Percentiles rank a stretch among this genome's conserved stretches.
Conservation (phyloP, 2,113 vertebrate species). For the Pao palembangensis region DNA sequence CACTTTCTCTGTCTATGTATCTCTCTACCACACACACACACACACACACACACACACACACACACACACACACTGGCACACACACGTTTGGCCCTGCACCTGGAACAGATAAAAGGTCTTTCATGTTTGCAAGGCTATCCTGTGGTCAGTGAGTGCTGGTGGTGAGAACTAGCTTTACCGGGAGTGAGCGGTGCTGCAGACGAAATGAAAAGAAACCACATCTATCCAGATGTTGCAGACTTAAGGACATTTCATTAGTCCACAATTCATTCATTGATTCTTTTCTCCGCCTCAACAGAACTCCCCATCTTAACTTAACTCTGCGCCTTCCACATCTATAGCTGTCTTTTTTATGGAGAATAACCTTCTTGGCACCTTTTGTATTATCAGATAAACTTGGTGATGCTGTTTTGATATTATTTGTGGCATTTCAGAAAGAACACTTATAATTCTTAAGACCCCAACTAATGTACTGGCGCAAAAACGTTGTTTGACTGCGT, state of each 20-base stretch:
- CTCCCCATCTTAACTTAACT: constrained; percentile 11
- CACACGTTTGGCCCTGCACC: constrained; percentile 68
- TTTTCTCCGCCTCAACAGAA: constrained; percentile 21
- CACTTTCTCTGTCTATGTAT: constrained; percentile 23
- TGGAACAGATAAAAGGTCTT: constrained; percentile 79
- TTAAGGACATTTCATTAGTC: constrained; percentile 59
- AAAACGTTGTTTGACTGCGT: no score
- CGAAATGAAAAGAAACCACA: constrained; percentile 68
- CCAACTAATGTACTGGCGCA: neutral
- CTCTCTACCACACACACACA: constrained; percentile 7
- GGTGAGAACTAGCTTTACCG: constrained; percentile 72
- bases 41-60: no score
- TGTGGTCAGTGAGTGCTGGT: constrained; percentile 73
- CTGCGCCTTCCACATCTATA: no score
- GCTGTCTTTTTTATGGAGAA: constrained; percentile 41
- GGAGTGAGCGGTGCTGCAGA: constrained; percentile 58
- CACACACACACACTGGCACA: constrained; percentile 35
- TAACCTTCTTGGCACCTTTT: constrained; percentile 41
- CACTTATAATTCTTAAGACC: constrained; percentile 18
- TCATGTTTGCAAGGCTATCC: constrained; percentile 74
- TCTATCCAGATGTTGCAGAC: constrained; percentile 68
- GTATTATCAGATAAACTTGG: constrained; percentile 53
- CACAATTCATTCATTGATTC: constrained; percentile 49
- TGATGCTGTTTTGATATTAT: constrained; percentile 35
- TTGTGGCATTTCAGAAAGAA: constrained; percentile 46